Conservation (phyloP, 2,797 vertebrate species). For the Oreonectes daqikongensis region DNA sequence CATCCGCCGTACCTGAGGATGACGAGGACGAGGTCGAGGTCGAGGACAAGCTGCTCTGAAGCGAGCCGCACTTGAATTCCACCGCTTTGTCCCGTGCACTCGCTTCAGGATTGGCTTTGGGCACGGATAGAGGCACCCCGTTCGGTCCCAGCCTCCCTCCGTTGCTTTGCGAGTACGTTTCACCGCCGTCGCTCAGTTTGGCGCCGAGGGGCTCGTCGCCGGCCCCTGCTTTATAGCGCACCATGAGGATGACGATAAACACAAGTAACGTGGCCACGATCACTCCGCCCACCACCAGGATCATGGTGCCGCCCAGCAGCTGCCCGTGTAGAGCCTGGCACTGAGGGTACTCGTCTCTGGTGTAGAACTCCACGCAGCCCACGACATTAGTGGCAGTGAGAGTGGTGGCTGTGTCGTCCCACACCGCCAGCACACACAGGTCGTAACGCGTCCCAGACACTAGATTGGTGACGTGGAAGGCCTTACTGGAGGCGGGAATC, state of each 20-base stretch:
- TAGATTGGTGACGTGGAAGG: slow-evolving; percentile 90
- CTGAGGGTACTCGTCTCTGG: slow-evolving; percentile 86
- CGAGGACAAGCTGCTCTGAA: slow-evolving; percentile 81
- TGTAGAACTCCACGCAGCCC: slow-evolving; percentile 90
- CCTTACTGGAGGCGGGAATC: slow-evolving; percentile 91
- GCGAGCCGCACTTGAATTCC: slow-evolving; percentile 84
- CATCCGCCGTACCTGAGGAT: slow-evolving; percentile 77
- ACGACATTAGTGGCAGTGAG: slow-evolving; percentile 92
- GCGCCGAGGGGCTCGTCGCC: slow-evolving; percentile 48
- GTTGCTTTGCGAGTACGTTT: slow-evolving; percentile 87
- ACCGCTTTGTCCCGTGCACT: slow-evolving; percentile 80
- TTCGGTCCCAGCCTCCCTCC: slow-evolving; percentile 77
- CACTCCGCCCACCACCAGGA: slow-evolving; percentile 90
- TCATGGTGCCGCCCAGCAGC: slow-evolving; percentile 92
- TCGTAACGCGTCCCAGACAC: slow-evolving; percentile 91
- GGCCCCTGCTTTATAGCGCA: slow-evolving; percentile 84
- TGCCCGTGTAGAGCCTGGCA: slow-evolving; percentile 89
- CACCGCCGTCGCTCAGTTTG: slow-evolving; percentile 82
- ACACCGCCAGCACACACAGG: slow-evolving; percentile 91
- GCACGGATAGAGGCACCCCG: slow-evolving; percentile 65
- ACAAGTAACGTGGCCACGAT: slow-evolving; percentile 90
- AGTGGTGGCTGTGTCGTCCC: slow-evolving; percentile 91
- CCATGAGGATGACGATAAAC: slow-evolving; percentile 92
- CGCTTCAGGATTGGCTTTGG: slow-evolving; percentile 79
- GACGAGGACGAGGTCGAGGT: slow-evolving; percentile 72